These are phyloP conservation scores for Dynastes tityus DNA, from an alignment of 2,888 invertebrate genomes.

Conservation along the genomic window DNA sequence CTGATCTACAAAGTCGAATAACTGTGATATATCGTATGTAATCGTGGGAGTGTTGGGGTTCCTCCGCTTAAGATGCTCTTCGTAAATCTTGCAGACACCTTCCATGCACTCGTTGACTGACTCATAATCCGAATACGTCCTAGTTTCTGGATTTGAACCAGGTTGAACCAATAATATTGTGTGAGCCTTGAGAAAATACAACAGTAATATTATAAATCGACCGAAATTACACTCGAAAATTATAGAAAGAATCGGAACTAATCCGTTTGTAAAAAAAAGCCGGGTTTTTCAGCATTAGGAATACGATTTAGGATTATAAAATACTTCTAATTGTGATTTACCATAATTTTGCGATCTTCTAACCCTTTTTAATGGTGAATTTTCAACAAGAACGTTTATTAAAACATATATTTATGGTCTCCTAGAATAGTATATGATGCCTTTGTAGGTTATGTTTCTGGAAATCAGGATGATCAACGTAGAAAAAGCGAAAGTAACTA, in stretches of 20 bases:
- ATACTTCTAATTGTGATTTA: neutral
- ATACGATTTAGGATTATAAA: no score
- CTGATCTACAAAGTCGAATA: constrained; percentile 98
- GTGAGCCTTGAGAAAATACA: constrained; percentile 81
- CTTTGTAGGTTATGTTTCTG: neutral
- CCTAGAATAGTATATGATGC: neutral
- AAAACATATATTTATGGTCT: no score
- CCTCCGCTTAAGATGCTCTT: constrained; percentile 95
- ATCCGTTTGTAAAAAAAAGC: no score
- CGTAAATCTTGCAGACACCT: constrained; percentile 99
- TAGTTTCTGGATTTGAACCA: constrained; percentile 92
- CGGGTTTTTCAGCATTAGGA: no score
- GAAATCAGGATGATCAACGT: neutral
- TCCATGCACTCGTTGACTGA: constrained; percentile 98
- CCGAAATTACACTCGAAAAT: neutral
- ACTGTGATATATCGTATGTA: constrained; percentile 97
- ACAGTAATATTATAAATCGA: neutral
- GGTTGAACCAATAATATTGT: constrained; percentile 97
- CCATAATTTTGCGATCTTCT: neutral
- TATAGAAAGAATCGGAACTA: no score
- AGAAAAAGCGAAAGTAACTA: constrained; percentile 1
- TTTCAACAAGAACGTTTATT: no score
- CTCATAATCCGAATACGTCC: constrained; percentile 99
- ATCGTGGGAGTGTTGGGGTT: constrained; percentile 98
- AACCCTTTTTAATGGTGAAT: no score